Conservation (phyloP, 1,140 invertebrate genomes). For the Neodiprion pinetum region DNA sequence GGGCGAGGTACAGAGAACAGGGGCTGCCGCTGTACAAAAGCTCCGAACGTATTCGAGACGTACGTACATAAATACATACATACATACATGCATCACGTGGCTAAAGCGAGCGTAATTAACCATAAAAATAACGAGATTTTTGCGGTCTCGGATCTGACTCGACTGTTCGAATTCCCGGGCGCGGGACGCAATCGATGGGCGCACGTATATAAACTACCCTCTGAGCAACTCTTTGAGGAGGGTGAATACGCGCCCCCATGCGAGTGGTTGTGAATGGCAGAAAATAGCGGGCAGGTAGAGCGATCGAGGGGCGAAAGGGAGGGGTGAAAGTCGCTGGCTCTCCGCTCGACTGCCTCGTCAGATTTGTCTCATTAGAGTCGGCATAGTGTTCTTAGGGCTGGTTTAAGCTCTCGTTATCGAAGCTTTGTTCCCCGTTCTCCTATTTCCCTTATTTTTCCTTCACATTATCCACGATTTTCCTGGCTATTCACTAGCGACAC, state of each 20-base stretch:
- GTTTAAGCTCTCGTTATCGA: constrained; percentile 47
- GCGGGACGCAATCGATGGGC: background rate
- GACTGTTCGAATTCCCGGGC: background rate
- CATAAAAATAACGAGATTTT: constrained; percentile 61
- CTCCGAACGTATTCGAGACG: no score
- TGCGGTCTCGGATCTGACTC: constrained; percentile 26
- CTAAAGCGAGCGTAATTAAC: constrained; percentile 52
- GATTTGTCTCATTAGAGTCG: constrained; percentile 63
- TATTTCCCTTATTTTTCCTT: background rate
- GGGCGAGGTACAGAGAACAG: no score
- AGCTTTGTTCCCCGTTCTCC: background rate
- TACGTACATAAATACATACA: no score
- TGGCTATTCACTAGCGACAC: no score
- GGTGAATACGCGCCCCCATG: background rate
- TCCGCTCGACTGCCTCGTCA: constrained; percentile 45
- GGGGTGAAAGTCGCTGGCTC: constrained; percentile 31
- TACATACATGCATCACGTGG: constrained; percentile 26
- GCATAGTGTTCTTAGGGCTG: constrained; percentile 56
- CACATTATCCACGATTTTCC: no score
- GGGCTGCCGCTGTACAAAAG: no score
- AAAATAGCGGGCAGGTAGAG: constrained; percentile 23
- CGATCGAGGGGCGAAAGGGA: constrained; percentile 28
- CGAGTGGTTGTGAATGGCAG: constrained; percentile 23
- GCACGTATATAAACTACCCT: background rate
- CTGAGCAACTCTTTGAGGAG: background rate